Evolutionary conservation across 2,797 vertebrate species (phyloP).

Genomic region (Psittacula derbiana): DNA sequence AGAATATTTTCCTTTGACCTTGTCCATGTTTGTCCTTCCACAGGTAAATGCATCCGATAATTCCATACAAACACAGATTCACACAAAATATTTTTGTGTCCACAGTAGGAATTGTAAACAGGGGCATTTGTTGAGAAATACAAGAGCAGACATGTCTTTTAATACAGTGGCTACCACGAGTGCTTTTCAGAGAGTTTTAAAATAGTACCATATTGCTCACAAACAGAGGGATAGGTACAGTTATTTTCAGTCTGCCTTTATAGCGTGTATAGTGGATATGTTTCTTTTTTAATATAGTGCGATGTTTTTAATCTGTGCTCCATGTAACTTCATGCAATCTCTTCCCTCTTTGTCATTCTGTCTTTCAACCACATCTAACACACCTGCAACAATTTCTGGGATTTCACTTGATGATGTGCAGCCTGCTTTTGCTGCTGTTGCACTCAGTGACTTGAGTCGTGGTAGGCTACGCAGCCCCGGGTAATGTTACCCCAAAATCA

Average conservation of each 20-base stretch:
- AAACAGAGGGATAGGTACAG: neutral
- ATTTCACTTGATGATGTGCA: neutral
- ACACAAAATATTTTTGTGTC: conserved; percentile 3
- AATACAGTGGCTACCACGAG: neutral
- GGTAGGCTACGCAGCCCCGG: neutral
- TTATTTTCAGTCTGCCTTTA: neutral
- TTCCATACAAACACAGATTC: neutral
- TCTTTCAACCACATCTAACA: neutral
- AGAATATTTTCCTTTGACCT: conserved; percentile 76
- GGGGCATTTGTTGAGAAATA: conserved; percentile 33
- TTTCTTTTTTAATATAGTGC: fast-evolving
- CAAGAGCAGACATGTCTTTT: conserved; percentile 14
- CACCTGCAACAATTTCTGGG: neutral
- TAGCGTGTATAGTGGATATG: neutral
- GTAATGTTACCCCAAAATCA: neutral
- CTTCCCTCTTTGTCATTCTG: neutral
- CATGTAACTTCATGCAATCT: neutral
- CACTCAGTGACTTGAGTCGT: neutral
- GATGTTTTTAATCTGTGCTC: neutral
- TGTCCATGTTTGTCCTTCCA: conserved; percentile 75
- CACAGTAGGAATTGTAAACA: neutral
- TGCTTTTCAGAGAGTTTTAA: conserved; percentile 13
- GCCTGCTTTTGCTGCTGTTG: neutral
- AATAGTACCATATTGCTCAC: neutral
- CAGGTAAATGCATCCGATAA: neutral